phyloP scores from a whole-genome alignment of 2,888 invertebrate species.

The Chaetogeoica ovagalla region DNA sequence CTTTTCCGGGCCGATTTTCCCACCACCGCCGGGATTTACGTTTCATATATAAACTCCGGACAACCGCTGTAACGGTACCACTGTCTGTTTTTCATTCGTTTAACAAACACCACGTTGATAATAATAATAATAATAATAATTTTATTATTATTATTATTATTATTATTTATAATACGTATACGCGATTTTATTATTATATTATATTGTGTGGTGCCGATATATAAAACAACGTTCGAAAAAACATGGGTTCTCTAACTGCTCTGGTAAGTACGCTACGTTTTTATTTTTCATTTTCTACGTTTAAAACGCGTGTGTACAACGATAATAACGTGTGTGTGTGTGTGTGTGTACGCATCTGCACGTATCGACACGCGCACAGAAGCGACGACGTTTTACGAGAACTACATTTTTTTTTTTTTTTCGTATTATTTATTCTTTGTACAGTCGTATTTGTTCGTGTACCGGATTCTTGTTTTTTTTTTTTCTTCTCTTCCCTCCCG shows the following conservation, averaged over 20 bases:
- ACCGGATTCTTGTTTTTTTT: too few species aligned
- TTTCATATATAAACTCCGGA: conserved; percentile 48
- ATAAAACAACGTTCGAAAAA: background rate
- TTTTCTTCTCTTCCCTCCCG: background rate
- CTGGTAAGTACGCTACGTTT: conserved; percentile 27
- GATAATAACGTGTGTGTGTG: too few species aligned
- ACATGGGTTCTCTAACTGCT: conserved; percentile 39
- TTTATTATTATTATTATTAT: background rate
- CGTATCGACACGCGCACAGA: background rate
- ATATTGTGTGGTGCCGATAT: conserved; percentile 20
- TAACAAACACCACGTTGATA: background rate
- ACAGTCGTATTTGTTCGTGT: too few species aligned
- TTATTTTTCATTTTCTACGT: background rate
- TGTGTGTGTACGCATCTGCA: background rate
- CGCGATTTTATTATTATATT: background rate
- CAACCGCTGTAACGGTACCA: conserved; percentile 27
- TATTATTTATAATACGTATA: background rate
- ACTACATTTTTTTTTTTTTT: background rate
- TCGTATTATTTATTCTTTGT: background rate
- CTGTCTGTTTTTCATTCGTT: conserved; percentile 32
- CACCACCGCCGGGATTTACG: conserved; percentile 28
- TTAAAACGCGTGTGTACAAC: background rate
- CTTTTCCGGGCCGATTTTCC: conserved; percentile 47
- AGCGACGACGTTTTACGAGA: background rate
- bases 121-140: too few species aligned